Conservation (phyloP, 2,797 vertebrate species). For the Periophthalmus magnuspinnatus region DNA sequence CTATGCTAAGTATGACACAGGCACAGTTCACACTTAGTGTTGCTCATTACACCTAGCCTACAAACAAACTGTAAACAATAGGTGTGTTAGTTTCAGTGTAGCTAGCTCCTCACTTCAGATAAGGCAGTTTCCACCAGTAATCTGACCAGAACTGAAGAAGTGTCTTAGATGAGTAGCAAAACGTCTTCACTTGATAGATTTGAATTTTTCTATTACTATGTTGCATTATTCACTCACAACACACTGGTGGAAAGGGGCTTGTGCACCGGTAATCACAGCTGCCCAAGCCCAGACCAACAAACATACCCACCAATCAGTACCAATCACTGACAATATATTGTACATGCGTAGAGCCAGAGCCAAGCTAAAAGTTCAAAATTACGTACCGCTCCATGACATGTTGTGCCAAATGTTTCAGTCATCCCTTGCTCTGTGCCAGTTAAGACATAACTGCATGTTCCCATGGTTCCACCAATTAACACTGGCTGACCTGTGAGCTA, state of each 20-base stretch:
- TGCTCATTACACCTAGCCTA: no score
- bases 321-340: not conserved
- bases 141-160: no score
- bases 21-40: no score
- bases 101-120: no score
- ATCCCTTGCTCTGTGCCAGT: conserved; percentile 97
- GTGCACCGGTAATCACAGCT: not conserved
- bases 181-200: no score
- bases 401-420: conserved; percentile 97
- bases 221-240: not conserved
- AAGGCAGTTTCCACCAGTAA: no score
- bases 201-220: no score
- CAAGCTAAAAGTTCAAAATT: not conserved
- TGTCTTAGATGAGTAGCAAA: no score
- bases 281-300: not conserved
- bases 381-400: conserved; percentile 95
- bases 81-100: no score
- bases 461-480: conserved; percentile 97
- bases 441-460: conserved; percentile 97
- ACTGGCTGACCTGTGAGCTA: conserved; percentile 97
- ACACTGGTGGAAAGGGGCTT: not conserved
- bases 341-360: not conserved
- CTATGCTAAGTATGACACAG: no score
- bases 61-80: no score
- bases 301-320: not conserved